Evolutionary conservation across 1,140 invertebrate species (phyloP), one percentile per base, ranked within the genome.

Genomic region (Bathynomus jamesi): DNA sequence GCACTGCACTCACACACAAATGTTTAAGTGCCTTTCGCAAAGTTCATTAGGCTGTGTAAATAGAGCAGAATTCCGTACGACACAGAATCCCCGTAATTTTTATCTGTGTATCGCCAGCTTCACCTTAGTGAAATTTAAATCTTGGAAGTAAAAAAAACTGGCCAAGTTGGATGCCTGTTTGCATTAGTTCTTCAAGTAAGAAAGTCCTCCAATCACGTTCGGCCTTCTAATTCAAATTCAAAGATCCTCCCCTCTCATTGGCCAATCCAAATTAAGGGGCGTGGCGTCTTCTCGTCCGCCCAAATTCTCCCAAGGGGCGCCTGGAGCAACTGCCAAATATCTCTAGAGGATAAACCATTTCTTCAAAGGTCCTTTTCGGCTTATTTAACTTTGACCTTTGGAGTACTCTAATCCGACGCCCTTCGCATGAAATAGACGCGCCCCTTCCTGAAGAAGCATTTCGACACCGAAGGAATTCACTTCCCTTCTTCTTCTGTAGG

Each of bases 41-140:
- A 53, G 40, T 53, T 53, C 40, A 53, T 53, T 53, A 53, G 40
- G 40, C 40, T 53, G 40, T 53, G 40, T 53, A 53, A 53, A 53
- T 53, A 53, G 40, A 53, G 40, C 13, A 53, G 40, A 53, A 53
- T 17, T 17, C 40, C 40, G 40, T 53, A 53, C 40, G 40, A 53
- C 40, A 53, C 40, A 21, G 40, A 53, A 5, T 11, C 40, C 21
- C 21, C 21, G 40, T 53, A 53, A 53, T 53, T 53, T 53, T 53
- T 53, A 53, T 53, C 40, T 53, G 11, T 53, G 40, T 53, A 53
- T 53, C 40, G 40, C 40, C 40, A 53, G 40, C 40, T 53, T 53
- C 40, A 21, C 40, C 40, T 53, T 21, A 21, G 40, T 53, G 40
- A 53, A 53, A 53, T 53, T 53, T 53, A 53, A 53, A 53, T 53